Base-by-base conservation (phyloP, 2,888 invertebrate species). In the Agrilus cyanescens region DNA sequence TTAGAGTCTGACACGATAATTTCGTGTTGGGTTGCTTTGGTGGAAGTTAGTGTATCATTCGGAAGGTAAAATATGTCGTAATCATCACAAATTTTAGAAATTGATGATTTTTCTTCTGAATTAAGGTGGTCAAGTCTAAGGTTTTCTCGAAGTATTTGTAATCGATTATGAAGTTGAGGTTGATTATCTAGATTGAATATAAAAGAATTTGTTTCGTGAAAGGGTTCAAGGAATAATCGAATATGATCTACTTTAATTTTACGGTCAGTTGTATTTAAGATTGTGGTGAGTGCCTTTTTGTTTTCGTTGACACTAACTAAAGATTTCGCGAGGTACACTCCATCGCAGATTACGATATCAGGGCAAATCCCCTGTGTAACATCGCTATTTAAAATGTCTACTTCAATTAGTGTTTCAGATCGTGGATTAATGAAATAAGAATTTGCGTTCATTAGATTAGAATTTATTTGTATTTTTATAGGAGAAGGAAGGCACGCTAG, bases 21-120 rank as follows among this genome's bases (percentile, higher is more conserved):
- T 35, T 49, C 45, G 38, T 57, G 55, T 37, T 46, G 43, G 1
- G 52, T 35, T 3, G 44, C 30, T 44, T 55, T 41, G 4, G 57
- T 57, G 14, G 12, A 41, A 8, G 53, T 46, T 35, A 59, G 40
- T 16, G 29, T 29, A 41, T 56, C 55, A 38, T 49, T 50, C 18
- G 50, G 50, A 40, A 57, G 38, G n/a, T 20, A 46, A 45, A 59
- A 57, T 33, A 54, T 49, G 38, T 56, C 43, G 44, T 46, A 57
- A 44, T 57, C 49, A 6, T 48, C 31, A 44, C 55, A 55, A 12
- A 53, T 45, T 37, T 51, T 32, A 15, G 50, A 37, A 30, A 56
- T 33, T 12, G 53, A 50, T 12, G 35, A n/a, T 40, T 48, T 50
- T 51, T 57, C 56, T 48, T 57, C 54, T 10, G 39, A 5, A 43